Base-by-base conservation (phyloP, 2,113 vertebrate species). In the Cervus canadensis region DNA sequence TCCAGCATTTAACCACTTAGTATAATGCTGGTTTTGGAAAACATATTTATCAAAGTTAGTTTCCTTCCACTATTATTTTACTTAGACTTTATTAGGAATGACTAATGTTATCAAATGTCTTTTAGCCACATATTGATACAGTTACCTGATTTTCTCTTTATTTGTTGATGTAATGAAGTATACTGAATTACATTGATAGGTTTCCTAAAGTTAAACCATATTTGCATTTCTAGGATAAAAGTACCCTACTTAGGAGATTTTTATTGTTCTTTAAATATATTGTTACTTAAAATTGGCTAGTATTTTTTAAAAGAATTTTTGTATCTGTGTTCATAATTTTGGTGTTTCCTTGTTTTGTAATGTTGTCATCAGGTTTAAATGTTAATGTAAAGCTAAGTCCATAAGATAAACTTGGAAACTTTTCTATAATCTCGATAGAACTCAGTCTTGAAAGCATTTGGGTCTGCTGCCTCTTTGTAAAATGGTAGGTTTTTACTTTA, bases 11-110 rank as follows among this genome's bases (percentile, higher is more conserved):
- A 92, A 81, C 45, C 43, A 43, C 84, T 95, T 90, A 50, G 45
- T 33, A 64, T 96, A 93, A 95, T 85, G 74, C 79, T 91, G 52
- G 76, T 91, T 93, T 94, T 88, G n/a, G 16, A 87, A 94, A 88
- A 79, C 11, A 56, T 40, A 50, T 93, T 95, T 87, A 71, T 56
- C 82, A 87, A 71, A 50, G 43, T 79, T 84, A 59, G n/a, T 87
- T 93, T 91, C 56, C 23, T 78, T 81, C 54, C 45, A 57, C 93
- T 76, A 33, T 94, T 96, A 92, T 85, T 89, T 91, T 89, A 92
- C 26, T 76, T 88, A 88, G 64, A 74, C 89, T 64, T 96, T 89
- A 79, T 86, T 96, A 92, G 52, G 21, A 87, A 90, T 33, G 10
- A 84, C 56, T 82, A 78, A 64, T 62, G 62, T 52, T 50, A 87